Evolutionary conservation across 2,113 vertebrate species (phyloP).

Genomic region (Amblyopsis rosae): DNA sequence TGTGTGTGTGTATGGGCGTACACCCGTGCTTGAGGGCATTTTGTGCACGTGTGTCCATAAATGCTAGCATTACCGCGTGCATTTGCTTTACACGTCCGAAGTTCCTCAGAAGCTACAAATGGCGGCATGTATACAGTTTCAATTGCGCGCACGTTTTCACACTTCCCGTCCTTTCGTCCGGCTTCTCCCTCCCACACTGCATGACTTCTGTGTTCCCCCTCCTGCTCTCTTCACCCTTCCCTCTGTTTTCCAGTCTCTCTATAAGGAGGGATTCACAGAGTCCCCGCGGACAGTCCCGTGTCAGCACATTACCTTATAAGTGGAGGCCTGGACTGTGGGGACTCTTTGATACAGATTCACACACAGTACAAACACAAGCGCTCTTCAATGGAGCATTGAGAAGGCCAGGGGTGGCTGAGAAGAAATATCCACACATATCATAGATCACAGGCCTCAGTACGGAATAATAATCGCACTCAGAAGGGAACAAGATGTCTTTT

Average conservation of each 20-base stretch:
- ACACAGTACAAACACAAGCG: conserved; percentile 75
- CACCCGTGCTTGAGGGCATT: background rate
- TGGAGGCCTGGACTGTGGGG: conserved; percentile 67
- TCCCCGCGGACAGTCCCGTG: conserved; percentile 65
- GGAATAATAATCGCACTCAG: conserved; percentile 43
- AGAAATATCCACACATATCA: conserved; percentile 53
- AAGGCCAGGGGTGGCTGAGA: conserved; percentile 12
- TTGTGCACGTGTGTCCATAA: background rate
- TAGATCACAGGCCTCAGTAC: conserved; percentile 64
- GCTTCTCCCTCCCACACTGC: conserved; percentile 56
- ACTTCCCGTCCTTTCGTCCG: conserved; percentile 34
- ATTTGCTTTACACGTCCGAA: conserved; percentile 22
- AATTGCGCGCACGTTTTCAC: background rate
- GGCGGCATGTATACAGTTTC: no score
- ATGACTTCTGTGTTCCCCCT: conserved; percentile 53
- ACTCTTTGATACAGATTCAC: conserved; percentile 75
- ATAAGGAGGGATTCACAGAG: conserved; percentile 42
- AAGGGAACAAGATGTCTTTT: conserved; percentile 64
- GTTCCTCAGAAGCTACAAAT: background rate
- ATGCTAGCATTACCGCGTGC: background rate
- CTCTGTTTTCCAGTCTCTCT: conserved; percentile 53
- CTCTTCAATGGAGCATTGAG: conserved; percentile 54
- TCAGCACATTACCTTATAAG: conserved; percentile 75
- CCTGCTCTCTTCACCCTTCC: conserved; percentile 5
- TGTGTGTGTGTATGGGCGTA: conserved; percentile 1